Evolutionary conservation across 2,113 vertebrate genomes (phyloP).

Genomic region (Brachypodius melanocephalos): DNA sequence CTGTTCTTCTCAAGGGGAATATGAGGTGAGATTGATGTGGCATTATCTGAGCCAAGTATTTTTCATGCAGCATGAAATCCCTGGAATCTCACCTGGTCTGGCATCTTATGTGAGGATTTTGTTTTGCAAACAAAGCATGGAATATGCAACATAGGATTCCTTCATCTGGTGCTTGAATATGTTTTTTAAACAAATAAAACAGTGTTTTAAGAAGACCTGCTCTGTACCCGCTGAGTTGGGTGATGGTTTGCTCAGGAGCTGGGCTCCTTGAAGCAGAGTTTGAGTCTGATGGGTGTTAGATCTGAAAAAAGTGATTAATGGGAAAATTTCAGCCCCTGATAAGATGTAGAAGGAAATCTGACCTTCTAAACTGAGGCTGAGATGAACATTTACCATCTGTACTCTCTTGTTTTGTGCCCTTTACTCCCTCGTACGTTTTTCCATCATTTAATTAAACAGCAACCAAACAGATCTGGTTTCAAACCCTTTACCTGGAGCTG

Average conservation of each 20-base stretch:
- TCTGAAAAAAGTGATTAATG: not conserved
- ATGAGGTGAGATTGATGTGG: not conserved
- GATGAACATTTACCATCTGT: not conserved
- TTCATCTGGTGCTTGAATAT: not conserved
- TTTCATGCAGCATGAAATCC: not conserved
- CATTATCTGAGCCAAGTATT: not conserved
- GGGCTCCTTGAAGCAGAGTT: not conserved
- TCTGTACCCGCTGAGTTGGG: no score
- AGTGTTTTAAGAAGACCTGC: not conserved
- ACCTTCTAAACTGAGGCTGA: not conserved
- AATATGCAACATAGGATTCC: not conserved
- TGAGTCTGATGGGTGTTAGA: not conserved
- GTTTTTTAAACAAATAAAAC: not conserved
- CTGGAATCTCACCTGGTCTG: not conserved
- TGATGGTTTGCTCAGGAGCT: not conserved
- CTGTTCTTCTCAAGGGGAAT: not conserved
- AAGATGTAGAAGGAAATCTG: not conserved
- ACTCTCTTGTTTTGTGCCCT: not conserved
- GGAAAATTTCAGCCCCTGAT: not conserved
- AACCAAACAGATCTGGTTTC: not conserved
- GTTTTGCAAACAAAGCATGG: not conserved
- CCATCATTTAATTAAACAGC: not conserved
- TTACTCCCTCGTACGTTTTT: not conserved
- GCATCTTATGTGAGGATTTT: not conserved
- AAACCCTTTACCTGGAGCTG: not conserved